These are phyloP conservation scores for Cavia aperea DNA, from an alignment of 2,113 vertebrate species.

Conservation along the genomic window DNA sequence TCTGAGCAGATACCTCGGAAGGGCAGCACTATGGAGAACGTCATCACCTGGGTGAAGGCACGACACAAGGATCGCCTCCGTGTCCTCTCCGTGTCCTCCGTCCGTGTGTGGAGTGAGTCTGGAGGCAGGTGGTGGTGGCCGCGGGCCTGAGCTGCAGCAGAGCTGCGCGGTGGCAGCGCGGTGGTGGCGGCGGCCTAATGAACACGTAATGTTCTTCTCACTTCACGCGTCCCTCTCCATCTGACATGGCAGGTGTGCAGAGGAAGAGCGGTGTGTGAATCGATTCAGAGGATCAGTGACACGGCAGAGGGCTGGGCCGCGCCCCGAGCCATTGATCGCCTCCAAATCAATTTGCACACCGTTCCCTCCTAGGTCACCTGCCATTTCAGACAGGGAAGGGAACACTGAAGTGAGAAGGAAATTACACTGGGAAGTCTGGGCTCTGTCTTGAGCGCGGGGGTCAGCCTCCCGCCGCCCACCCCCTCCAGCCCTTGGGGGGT, in stretches of 20 bases:
- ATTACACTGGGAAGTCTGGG: conserved; percentile 69
- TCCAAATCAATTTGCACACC: conserved; percentile 80
- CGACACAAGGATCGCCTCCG: background rate
- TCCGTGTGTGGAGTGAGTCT: background rate
- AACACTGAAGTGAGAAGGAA: conserved; percentile 75
- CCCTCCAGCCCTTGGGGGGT: conserved; percentile 28
- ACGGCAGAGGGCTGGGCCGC: conserved; percentile 72
- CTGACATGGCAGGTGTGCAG: conserved; percentile 77
- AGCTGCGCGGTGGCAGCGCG: background rate
- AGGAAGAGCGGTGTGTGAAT: conserved; percentile 74
- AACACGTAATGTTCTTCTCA: conserved; percentile 75
- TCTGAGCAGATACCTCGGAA: background rate
- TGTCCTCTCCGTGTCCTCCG: background rate
- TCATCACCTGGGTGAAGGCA: background rate
- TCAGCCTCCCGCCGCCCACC: conserved; percentile 52
- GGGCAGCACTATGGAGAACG: background rate
- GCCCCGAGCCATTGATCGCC: conserved; percentile 72
- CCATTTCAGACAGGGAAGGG: conserved; percentile 72
- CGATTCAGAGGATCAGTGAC: conserved; percentile 77
- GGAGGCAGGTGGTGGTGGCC: rapidly evolving
- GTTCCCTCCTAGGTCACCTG: conserved; percentile 75
- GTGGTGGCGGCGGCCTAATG: conserved; percentile 56
- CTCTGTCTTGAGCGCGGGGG: conserved; percentile 61
- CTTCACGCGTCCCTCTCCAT: conserved; percentile 71
- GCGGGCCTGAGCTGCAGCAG: background rate